Conservation (phyloP, 2,797 vertebrate species). For the Sparus aurata region DNA sequence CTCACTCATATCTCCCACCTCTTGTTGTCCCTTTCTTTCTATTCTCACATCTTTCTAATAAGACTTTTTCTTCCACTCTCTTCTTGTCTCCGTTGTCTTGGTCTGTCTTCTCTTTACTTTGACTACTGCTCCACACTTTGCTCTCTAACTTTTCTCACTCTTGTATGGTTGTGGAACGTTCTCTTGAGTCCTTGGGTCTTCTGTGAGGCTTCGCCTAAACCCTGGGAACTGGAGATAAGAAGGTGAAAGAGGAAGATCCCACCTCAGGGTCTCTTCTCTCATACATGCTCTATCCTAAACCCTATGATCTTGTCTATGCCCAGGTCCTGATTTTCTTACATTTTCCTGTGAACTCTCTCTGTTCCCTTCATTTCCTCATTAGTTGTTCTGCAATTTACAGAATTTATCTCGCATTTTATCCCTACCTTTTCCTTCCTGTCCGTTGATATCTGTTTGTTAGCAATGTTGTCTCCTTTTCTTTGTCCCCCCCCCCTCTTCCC, state of each 20-base stretch:
- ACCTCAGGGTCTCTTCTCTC: constrained; percentile 61
- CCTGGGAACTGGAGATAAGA: constrained; percentile 63
- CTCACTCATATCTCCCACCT: neutral
- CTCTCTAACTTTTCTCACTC: constrained; percentile 7
- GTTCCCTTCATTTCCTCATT: constrained; percentile 13
- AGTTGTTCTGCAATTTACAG: constrained; percentile 4
- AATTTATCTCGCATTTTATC: neutral
- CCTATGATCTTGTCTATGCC: constrained; percentile 47
- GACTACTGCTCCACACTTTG: constrained; percentile 10
- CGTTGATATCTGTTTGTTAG: constrained; percentile 19
- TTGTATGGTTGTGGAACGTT: constrained; percentile 27
- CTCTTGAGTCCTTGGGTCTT: constrained; percentile 25
- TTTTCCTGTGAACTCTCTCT: constrained; percentile 7
- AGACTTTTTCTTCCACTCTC: neutral
- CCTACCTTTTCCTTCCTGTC: neutral
- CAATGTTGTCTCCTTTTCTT: neutral
- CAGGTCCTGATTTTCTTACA: constrained; percentile 21
- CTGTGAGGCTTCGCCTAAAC: constrained; percentile 52
- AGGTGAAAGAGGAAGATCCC: constrained; percentile 52
- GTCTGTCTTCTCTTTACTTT: neutral
- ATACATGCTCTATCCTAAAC: constrained; percentile 41
- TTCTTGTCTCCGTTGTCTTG: neutral
- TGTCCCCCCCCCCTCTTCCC: neutral
- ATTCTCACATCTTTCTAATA: neutral
- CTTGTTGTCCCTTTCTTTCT: too few species aligned